A percentile compares a stretch with the other conserved stretches of the same genome.
phyloP scores from a whole-genome alignment of 2,797 vertebrate genomes.

The Amniataba percoides region DNA sequence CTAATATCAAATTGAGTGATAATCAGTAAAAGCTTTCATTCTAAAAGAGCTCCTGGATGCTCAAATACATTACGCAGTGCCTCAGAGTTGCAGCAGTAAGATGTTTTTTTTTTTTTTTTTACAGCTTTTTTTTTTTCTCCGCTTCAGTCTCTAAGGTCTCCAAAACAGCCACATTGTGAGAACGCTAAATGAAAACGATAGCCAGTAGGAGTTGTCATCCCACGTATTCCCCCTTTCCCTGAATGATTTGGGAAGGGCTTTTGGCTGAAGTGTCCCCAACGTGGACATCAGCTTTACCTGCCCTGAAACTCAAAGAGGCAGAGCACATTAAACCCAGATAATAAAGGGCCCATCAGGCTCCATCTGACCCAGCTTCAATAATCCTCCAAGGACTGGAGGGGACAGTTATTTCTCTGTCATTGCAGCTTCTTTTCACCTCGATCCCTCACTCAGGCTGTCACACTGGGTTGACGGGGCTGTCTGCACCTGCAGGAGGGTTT shows the following conservation, averaged over 20 bases:
- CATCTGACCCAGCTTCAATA: constrained; percentile 23
- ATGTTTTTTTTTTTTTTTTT: not conserved
- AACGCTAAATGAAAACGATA: constrained; percentile 42
- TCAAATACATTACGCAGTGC: not conserved
- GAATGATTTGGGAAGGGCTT: constrained; percentile 28
- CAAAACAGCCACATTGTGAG: constrained; percentile 21
- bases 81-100: not conserved
- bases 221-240: constrained; percentile 26
- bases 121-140: constrained; percentile 14
- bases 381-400: constrained; percentile 29
- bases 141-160: constrained; percentile 27
- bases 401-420: constrained; percentile 37
- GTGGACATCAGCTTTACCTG: constrained; percentile 34
- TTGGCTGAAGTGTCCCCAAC: constrained; percentile 19
- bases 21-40: not conserved
- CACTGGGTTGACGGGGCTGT: constrained; percentile 49
- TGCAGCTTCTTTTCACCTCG: constrained; percentile 14
- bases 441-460: constrained; percentile 42
- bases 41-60: not conserved
- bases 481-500: constrained; percentile 66
- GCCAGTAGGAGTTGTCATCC: constrained; percentile 37
- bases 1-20: not conserved
- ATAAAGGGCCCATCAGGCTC: constrained; percentile 34
- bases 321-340: constrained; percentile 55
- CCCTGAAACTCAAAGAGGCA: constrained; percentile 40